phyloP scores from a whole-genome alignment of 2,888 invertebrate species.

The Fragum fragum region DNA sequence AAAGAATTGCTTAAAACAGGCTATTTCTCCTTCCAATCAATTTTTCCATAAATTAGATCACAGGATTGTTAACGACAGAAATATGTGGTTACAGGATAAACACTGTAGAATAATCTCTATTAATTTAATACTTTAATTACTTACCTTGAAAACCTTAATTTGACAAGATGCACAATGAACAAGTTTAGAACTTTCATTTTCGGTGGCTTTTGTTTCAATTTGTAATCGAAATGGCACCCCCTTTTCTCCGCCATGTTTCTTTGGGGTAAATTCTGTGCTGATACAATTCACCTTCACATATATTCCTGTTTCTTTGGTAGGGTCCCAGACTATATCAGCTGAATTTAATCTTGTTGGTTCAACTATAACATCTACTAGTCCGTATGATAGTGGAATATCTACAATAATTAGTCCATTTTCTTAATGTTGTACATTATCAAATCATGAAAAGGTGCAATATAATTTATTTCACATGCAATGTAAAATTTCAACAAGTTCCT shows the following conservation, averaged over 20 bases:
- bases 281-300: constrained; percentile 97
- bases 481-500: too few species aligned
- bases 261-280: constrained; percentile 98
- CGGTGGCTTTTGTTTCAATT: constrained; percentile 94
- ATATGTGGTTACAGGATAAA: too few species aligned
- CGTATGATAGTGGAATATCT: constrained; percentile 97
- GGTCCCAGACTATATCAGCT: constrained; percentile 97
- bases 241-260: constrained; percentile 99
- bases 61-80: too few species aligned
- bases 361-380: constrained; percentile 94
- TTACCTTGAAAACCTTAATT: constrained; percentile 93
- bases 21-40: too few species aligned
- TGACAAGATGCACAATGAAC: constrained; percentile 98
- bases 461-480: too few species aligned
- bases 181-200: constrained; percentile 88
- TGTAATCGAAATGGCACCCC: constrained; percentile 98
- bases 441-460: too few species aligned
- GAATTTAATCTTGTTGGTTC: constrained; percentile 91
- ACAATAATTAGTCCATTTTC: too few species aligned
- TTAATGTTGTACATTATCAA: too few species aligned
- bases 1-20: too few species aligned
- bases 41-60: too few species aligned
- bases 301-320: constrained; percentile 97
- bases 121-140: constrained; percentile 28
- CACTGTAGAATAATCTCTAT: too few species aligned